Base-by-base conservation (phyloP, 2,797 vertebrate species). In the Acrocephalus scirpaceus region DNA sequence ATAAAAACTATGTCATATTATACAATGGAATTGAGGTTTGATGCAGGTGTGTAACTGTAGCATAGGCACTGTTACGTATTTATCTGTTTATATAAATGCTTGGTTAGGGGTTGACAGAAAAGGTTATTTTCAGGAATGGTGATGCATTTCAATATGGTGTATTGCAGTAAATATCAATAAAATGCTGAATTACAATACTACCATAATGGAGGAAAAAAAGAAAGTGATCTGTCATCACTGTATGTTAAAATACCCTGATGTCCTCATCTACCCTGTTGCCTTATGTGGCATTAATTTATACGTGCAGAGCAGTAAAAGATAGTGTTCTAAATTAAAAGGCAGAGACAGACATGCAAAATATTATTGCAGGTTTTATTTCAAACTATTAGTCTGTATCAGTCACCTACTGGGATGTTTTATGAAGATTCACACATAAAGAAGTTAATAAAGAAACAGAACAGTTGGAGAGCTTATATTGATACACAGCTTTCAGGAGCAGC, bases 1-100 rank as follows among this genome's bases (percentile, higher is more conserved):
- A 85, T 95, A 87, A 71, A 97, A 95, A 91, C 73, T 83, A 11
- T 76, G 74, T 90, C 86, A 21, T 80, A 81, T 97, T 96, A 92
- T 86, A 95, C 96, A 91, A 95, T 78, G 91, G 64, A 79, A 58
- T 40, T 79, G 74, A 53, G 57, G 57, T 86, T 92, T 83, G 76
- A 27, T 62, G 4, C 69, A 38, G 54, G n/a, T 70, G 19, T 71
- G 40, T 75, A 57, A 16, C 38, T 56, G 4, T 47, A 64, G 48
- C 32, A 16, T 36, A 20, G 34, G 10, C 10, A n/a, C 10, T 18
- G 9, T 45, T 88, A 40, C 0, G 0, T 58, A 19, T 66, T 86
- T 53, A 58, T 73, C 58, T 53, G 15, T 70, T 91, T 44, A 57
- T 67, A 61, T 76, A 25, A 81, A 29, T 42, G 13, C 20, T 50